Percentiles rank a stretch among this genome's conserved stretches.
Conservation (phyloP, 2,113 vertebrate species). For the Mungos mungo region DNA sequence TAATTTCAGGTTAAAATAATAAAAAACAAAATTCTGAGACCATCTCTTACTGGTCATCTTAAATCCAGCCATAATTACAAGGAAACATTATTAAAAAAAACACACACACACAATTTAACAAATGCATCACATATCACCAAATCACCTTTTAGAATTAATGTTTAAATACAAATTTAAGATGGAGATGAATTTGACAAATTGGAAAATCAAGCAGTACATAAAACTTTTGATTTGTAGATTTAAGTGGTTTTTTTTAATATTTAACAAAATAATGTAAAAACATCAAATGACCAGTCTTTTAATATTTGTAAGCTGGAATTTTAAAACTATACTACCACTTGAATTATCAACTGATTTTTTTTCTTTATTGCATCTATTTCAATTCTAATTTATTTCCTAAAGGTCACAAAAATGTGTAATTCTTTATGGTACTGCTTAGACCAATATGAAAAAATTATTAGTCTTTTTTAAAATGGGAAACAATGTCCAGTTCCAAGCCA, state of each 20-base stretch:
- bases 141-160: conserved; percentile 27
- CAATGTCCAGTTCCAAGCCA: conserved; percentile 30
- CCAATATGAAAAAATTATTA: conserved; percentile 7
- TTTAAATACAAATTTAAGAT: conserved; percentile 35
- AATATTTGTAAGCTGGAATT: not conserved
- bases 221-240: conserved; percentile 45
- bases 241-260: conserved; percentile 49
- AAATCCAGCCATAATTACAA: not conserved
- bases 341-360: conserved; percentile 44
- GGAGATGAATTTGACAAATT: not conserved
- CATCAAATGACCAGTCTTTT: conserved; percentile 34
- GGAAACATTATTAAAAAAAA: conserved; percentile 18
- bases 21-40: conserved; percentile 35
- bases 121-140: not conserved
- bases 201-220: conserved; percentile 2
- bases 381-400: not conserved
- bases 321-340: not conserved
- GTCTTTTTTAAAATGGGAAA: conserved; percentile 39
- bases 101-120: not conserved
- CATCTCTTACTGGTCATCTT: conserved; percentile 21
- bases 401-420: conserved; percentile 30
- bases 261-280: not conserved
- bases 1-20: conserved; percentile 24
- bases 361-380: conserved; percentile 50
- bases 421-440: not conserved